Evolutionary conservation across 1,140 invertebrate genomes (phyloP), one percentile per base, ranked within the genome.

Genomic region (Megalonaias nervosa): DNA sequence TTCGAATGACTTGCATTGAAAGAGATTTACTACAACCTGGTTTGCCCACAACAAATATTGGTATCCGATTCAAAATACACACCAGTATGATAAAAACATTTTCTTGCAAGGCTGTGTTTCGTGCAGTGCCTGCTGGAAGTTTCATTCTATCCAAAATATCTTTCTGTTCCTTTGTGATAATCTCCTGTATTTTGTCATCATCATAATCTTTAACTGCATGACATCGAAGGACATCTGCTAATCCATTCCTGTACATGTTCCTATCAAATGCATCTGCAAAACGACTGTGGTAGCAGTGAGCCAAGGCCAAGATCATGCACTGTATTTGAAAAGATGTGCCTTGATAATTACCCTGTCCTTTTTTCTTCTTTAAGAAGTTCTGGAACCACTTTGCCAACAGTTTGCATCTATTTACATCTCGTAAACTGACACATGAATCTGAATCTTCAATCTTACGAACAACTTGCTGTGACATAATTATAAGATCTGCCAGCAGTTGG

Each of bases 1-100:
- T 83, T 57, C 69, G 71, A 9, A 88, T 82, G n/a, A 87, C 79
- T 23, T 83, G 81, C 70, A 85, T 83, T 17, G 87, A 82, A 23
- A 87, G 78, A 56, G 87, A 88, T 74, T 88, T 88, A 17, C 82
- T 84, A 67, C 86, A 88, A n/a, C 87, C 87, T 26, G 87, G 87
- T 71, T 88, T 88, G 15, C 87, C 87, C n/a, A 87, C 82, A 23
- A 88, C 79, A 77, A 88, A 88, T 6, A 88, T 67, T 15, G 87
- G 86, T 14, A 87, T 83, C 12, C 79, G 56, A 17, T 84, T 73
- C 56, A 84, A 77, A 57, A 88, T 88, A 61, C 87, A 88, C 14
- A 87, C 77, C 15, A 88, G 57, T 69, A 88, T 86, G 67, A 88
- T 77, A 71, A 88, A 88, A 17, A 88, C 74, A 70, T 88, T 88